Percentiles rank a stretch among this genome's conserved stretches.
These are phyloP conservation scores for Calliopum simillimum DNA, from an alignment of 2,888 invertebrate species.

Conservation along the genomic window DNA sequence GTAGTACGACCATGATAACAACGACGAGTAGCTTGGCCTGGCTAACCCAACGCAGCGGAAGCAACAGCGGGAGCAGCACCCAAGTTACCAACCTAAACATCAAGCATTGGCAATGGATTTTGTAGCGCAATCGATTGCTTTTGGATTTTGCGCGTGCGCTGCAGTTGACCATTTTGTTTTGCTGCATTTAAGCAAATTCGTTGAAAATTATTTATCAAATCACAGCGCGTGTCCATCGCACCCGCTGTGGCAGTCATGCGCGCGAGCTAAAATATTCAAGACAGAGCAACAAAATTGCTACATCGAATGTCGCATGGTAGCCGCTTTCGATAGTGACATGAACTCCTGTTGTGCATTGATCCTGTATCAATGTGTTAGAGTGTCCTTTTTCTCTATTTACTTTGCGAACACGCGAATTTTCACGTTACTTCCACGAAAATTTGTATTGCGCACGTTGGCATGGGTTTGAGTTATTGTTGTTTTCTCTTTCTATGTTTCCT, in stretches of 20 bases:
- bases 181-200: slow-evolving; percentile 24
- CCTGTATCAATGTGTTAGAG: not conserved
- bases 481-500: slow-evolving; percentile 19
- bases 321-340: slow-evolving; percentile 22
- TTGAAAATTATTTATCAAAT: slow-evolving; percentile 20
- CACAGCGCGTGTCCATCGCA: slow-evolving; percentile 32
- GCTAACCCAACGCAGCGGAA: not conserved
- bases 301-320: slow-evolving; percentile 35
- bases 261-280: slow-evolving; percentile 7
- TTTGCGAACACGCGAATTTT: slow-evolving; percentile 22
- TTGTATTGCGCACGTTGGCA: slow-evolving; percentile 29
- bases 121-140: not conserved
- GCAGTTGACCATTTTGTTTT: slow-evolving; percentile 29
- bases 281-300: not conserved
- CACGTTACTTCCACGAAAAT: slow-evolving; percentile 10
- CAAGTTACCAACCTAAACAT: slow-evolving; percentile 4
- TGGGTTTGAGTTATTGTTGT: slow-evolving; percentile 5
- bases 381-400: slow-evolving; percentile 2
- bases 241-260: slow-evolving; percentile 48
- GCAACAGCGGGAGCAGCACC: slow-evolving; percentile 13
- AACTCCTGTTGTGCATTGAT: slow-evolving; percentile 38
- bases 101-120: not conserved
- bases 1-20: not conserved
- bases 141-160: slow-evolving; percentile 11
- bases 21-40: not conserved